Base-by-base conservation (phyloP, 2,797 vertebrate species). In the Leptodactylus fallax region DNA sequence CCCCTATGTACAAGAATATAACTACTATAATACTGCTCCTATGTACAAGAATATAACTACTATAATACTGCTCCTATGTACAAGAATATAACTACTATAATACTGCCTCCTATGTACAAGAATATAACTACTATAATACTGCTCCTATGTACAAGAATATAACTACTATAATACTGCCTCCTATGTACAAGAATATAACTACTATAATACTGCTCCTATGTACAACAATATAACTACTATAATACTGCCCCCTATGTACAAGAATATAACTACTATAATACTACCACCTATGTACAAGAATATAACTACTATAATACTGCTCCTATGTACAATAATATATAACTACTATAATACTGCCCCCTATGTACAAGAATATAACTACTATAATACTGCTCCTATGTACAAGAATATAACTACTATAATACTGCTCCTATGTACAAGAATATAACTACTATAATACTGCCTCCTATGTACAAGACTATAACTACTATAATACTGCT, bases 251-350 rank as follows among this genome's bases (percentile, higher is more conserved):
- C 67, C 27, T 36, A 71, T 71, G 13, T 71, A 71, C 27, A 72
- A 72, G 69, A 47, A 72, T 72, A 72, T 47, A 72, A 72, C 69
- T 72, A 72, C 69, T 72, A 72, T 72, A 72, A 72, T 72, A 72
- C 36, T 72, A 36, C 69, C n/a, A 10, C 69, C 69, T 72, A 72
- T 72, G 27, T 72, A 72, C 69, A 72, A 47, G 69, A 72, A 72
- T 72, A 72, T 72, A 72, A 72, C 69, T 72, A 69, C 67, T 69
- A 36, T 25, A 67, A 67, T 67, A 67, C 63, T 25, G n/a, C 63
- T 14, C 23, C 63, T 67, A 67, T 67, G 23, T 67, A 67, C 63
- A 67, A 67, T 9, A 67, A n/a, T n/a, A 67, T 67, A 67, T 67
- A 67, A 67, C 63, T 67, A 67, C 63, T 67, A 67, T 67, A 67